Evolutionary conservation across 2,113 vertebrate species (phyloP).

Genomic region (Oreochromis tanganicae): DNA sequence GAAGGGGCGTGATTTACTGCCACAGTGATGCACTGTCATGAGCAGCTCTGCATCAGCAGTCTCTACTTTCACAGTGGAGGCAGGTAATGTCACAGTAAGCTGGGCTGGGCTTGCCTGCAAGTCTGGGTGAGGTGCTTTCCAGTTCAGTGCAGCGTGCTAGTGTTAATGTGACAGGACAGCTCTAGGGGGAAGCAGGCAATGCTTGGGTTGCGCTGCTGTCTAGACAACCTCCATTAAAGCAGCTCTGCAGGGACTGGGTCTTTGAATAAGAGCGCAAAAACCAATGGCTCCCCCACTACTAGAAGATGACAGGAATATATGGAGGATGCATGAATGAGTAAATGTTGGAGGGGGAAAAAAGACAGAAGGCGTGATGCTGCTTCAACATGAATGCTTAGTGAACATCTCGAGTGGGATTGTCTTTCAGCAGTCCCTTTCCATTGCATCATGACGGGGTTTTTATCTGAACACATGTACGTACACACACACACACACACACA

Average conservation of each 20-base stretch:
- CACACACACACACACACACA: not conserved
- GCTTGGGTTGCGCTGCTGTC: conserved; percentile 45
- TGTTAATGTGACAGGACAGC: conserved; percentile 67
- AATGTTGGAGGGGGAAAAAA: not conserved
- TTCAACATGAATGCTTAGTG: not conserved
- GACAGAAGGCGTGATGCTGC: not conserved
- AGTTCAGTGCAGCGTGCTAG: conserved; percentile 46
- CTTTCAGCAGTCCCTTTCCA: not conserved
- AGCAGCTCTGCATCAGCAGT: not conserved
- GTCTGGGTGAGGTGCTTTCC: conserved; percentile 27
- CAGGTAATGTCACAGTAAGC: not conserved
- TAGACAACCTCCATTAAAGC: conserved; percentile 49
- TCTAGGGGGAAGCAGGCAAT: conserved; percentile 45
- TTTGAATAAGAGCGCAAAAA: conserved; percentile 45
- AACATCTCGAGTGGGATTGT: not conserved
- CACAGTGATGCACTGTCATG: not conserved
- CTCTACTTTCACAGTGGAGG: not conserved
- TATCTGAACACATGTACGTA: not conserved
- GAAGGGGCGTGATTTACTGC: not conserved
- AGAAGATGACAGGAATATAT: not conserved
- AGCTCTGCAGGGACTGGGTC: conserved; percentile 24
- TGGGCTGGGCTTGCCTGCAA: not conserved
- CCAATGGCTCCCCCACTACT: not conserved
- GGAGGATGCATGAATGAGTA: not conserved
- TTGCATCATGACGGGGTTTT: not conserved